Conservation (phyloP, 2,888 invertebrate species). For the Lithophane ornitopus region DNA sequence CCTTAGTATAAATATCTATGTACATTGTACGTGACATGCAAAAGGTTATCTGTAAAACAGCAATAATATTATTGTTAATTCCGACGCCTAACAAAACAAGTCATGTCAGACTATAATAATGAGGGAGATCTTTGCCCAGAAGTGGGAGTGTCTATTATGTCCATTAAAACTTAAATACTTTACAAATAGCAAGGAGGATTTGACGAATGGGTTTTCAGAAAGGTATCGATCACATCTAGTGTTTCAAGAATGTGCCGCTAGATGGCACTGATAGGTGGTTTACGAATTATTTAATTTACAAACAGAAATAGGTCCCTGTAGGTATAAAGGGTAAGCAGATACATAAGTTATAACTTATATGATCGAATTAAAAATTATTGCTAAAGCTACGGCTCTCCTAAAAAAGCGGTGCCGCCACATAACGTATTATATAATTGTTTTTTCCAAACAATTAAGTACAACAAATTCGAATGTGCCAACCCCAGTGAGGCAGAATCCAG, state of each 20-base stretch:
- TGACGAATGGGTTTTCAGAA: neutral
- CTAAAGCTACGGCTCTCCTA: too few relatives aligned
- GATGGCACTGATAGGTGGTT: conserved; percentile 21
- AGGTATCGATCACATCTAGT: neutral
- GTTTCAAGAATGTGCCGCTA: conserved; percentile 20
- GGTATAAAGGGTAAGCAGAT: too few relatives aligned
- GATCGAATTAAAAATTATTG: too few relatives aligned
- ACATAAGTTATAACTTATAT: too few relatives aligned
- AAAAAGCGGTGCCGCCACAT: too few relatives aligned
- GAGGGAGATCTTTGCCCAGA: neutral
- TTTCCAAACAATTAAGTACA: too few relatives aligned
- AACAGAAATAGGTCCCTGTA: neutral
- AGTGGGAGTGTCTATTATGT: neutral
- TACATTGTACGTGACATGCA: neutral
- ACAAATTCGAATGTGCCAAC: too few relatives aligned
- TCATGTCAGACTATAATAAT: neutral
- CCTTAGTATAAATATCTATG: neutral
- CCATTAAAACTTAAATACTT: neutral
- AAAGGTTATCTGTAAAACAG: conserved; percentile 12
- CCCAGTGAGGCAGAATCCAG: too few relatives aligned
- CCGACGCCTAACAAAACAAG: neutral
- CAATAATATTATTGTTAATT: conserved; percentile 8
- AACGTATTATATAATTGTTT: too few relatives aligned
- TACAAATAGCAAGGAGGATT: neutral
- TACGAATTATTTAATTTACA: neutral